A percentile compares a stretch with the other conserved stretches of the same genome.
Conservation (phyloP, 2,888 invertebrate species). For the Diaphora mendica region DNA sequence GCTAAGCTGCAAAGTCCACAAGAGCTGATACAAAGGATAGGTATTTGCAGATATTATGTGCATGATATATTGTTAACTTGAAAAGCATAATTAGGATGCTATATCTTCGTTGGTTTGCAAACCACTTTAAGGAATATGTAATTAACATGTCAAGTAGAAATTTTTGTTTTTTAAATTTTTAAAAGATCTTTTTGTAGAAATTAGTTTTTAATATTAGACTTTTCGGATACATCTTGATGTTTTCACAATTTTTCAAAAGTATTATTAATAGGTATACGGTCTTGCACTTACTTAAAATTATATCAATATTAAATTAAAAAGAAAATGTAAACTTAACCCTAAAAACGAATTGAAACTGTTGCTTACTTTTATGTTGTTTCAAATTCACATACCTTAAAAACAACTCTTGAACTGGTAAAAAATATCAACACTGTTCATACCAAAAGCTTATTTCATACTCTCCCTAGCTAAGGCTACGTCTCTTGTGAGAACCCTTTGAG, state of each 20-base stretch:
- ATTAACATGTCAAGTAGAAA: too few species aligned
- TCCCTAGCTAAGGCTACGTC: constrained; percentile 44
- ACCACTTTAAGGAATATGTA: not conserved
- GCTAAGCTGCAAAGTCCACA: constrained; percentile 2
- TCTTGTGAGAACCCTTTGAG: constrained; percentile 68
- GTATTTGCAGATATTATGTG: not conserved
- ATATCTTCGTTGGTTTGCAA: not conserved
- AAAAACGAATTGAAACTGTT: not conserved
- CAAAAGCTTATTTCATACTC: constrained; percentile 22
- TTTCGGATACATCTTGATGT: too few species aligned
- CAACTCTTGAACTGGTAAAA: not conserved
- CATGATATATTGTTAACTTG: not conserved
- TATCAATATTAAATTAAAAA: not conserved
- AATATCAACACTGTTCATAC: constrained; percentile 5
- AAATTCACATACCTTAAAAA: not conserved
- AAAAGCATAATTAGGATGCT: not conserved
- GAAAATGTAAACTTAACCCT: not conserved
- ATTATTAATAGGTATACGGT: not conserved
- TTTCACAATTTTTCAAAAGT: too few species aligned
- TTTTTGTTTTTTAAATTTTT: too few species aligned
- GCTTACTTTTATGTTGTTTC: not conserved
- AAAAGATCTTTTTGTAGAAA: too few species aligned
- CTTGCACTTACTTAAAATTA: not conserved
- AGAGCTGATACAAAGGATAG: constrained; percentile 4
- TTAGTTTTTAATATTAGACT: too few species aligned